Conservation (phyloP, 2,113 vertebrate species). For the Trichomycterus rosablanca region DNA sequence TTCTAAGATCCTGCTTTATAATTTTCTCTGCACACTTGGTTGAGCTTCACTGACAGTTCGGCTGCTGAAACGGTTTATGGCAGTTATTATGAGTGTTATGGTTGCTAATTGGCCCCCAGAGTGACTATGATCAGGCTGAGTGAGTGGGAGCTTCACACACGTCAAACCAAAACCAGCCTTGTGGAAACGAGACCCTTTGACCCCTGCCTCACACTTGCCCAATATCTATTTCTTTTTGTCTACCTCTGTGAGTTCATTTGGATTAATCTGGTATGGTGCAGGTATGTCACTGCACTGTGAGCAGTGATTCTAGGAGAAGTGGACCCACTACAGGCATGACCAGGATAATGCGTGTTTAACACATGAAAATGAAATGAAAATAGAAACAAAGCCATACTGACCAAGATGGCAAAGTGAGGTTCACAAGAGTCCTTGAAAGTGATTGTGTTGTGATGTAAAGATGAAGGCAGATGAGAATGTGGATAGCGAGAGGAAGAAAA, state of each 20-base stretch:
- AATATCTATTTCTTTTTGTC: neutral
- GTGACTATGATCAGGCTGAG: conserved; percentile 1
- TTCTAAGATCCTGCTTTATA: too few species aligned
- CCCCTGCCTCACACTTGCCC: neutral
- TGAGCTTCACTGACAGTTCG: conserved; percentile 13
- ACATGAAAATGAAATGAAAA: too few species aligned
- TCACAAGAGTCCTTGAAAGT: too few species aligned
- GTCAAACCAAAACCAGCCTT: conserved; percentile 9
- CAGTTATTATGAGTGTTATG: conserved; percentile 16
- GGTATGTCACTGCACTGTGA: too few species aligned
- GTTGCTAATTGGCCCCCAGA: conserved; percentile 35
- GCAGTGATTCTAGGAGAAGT: too few species aligned
- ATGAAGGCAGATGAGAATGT: conserved; percentile 22
- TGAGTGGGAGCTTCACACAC: neutral
- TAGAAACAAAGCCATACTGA: too few species aligned
- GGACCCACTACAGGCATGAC: too few species aligned
- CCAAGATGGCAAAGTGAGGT: too few species aligned
- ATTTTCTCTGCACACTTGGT: neutral
- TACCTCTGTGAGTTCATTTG: neutral
- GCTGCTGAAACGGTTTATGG: conserved; percentile 3
- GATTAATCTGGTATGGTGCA: too few species aligned
- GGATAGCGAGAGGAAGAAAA: conserved; percentile 23
- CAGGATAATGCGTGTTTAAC: too few species aligned
- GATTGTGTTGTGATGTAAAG: neutral
- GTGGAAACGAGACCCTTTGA: neutral